phyloP scores from a whole-genome alignment of 2,888 invertebrate genomes.

The Omphaloscelis lunosa region DNA sequence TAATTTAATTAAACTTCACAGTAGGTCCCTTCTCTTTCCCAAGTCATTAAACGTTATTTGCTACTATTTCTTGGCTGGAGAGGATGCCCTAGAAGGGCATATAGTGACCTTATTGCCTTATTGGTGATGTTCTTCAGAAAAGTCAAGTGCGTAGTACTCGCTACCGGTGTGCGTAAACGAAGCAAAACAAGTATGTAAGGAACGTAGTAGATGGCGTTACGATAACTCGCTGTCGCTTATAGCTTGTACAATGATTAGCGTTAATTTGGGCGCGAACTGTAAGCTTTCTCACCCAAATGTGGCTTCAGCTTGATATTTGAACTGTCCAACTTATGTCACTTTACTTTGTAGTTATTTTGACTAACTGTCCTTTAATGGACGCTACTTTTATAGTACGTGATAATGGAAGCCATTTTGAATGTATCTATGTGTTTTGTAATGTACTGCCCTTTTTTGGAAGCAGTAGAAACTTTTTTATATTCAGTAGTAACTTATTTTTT shows the following conservation, averaged over 20 bases:
- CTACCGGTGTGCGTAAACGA: background rate
- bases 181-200: background rate
- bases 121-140: background rate
- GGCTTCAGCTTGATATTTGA: constrained; percentile 55
- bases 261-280: constrained; percentile 58
- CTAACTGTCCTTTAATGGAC: constrained; percentile 17
- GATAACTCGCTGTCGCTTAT: constrained; percentile 2
- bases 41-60: background rate
- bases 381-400: constrained; percentile 11
- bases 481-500: background rate
- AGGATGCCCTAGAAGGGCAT: background rate
- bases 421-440: constrained; percentile 2
- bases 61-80: background rate
- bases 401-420: constrained; percentile 29
- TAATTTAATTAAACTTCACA: background rate
- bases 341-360: constrained; percentile 31
- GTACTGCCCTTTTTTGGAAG: background rate
- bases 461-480: background rate
- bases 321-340: constrained; percentile 27
- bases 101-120: background rate
- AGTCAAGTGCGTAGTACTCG: background rate
- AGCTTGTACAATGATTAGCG: constrained; percentile 61
- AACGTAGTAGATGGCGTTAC: background rate
- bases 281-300: constrained; percentile 64
- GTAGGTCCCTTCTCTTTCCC: background rate